Evolutionary conservation across 2,113 vertebrate species (phyloP).

Genomic region (Podiceps cristatus): DNA sequence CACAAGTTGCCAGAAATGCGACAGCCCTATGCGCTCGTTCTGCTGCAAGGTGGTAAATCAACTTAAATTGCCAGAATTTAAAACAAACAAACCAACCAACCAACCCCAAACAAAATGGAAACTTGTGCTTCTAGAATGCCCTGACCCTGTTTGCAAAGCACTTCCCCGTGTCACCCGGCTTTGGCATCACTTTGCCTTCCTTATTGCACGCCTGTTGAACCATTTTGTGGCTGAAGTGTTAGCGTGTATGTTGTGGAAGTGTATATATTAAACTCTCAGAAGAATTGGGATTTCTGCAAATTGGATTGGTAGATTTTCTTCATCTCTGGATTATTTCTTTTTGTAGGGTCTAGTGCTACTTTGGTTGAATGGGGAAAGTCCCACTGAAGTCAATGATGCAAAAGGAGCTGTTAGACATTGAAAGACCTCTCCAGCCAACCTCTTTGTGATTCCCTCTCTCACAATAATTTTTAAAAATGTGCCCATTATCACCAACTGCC

Average conservation of each 20-base stretch:
- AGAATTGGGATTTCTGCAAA: background rate
- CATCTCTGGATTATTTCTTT: background rate
- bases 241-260: background rate
- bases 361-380: background rate
- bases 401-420: background rate
- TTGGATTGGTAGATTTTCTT: background rate
- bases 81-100: background rate
- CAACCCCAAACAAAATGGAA: background rate
- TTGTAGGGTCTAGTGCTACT: background rate
- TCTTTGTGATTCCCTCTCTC: background rate
- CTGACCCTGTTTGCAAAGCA: background rate
- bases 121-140: constrained; percentile 36
- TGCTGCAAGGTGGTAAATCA: background rate
- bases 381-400: background rate
- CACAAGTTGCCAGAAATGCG: background rate
- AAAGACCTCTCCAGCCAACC: background rate
- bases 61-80: background rate
- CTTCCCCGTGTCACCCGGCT: background rate
- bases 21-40: background rate
- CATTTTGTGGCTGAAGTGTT: background rate
- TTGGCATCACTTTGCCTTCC: background rate
- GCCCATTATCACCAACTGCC: constrained; percentile 69
- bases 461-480: background rate
- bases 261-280: background rate
- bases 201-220: background rate